These are phyloP conservation scores for Drosophila micromelanica DNA, from an alignment of 1,140 invertebrate species.

Conservation along the genomic window DNA sequence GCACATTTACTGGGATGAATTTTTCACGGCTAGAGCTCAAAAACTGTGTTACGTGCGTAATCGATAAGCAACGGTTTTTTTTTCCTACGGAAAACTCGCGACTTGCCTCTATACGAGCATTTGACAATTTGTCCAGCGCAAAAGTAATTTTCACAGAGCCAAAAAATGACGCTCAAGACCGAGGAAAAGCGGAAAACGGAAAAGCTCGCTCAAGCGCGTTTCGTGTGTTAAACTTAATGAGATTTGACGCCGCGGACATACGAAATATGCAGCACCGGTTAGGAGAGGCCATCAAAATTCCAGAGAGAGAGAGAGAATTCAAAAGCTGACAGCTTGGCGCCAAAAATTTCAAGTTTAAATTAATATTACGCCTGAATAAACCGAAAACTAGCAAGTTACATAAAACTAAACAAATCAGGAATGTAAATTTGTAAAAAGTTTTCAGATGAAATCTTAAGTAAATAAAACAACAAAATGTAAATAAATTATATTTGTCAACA, in stretches of 20 bases:
- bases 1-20: constrained; percentile 36
- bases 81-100: constrained; percentile 60
- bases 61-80: constrained; percentile 80
- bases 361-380: background rate
- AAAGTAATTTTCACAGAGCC: constrained; percentile 63
- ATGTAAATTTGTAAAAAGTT: no score
- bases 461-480: no score
- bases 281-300: constrained; percentile 31
- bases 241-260: constrained; percentile 61
- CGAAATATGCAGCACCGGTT: constrained; percentile 43
- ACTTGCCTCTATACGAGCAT: constrained; percentile 77
- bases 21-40: constrained; percentile 40
- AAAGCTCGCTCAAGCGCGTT: constrained; percentile 80
- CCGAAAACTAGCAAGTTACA: no score
- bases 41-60: constrained; percentile 74
- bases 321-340: constrained; percentile 5
- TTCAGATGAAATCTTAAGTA: no score
- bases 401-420: background rate
- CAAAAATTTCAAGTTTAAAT: constrained; percentile 4
- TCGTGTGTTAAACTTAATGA: constrained; percentile 65
- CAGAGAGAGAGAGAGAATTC: constrained; percentile 30
- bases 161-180: constrained; percentile 52
- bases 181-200: constrained; percentile 57
- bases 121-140: constrained; percentile 57
- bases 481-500: constrained; percentile 1